Conservation (phyloP, 1,140 invertebrate genomes). For the Calycopis cecrops region DNA sequence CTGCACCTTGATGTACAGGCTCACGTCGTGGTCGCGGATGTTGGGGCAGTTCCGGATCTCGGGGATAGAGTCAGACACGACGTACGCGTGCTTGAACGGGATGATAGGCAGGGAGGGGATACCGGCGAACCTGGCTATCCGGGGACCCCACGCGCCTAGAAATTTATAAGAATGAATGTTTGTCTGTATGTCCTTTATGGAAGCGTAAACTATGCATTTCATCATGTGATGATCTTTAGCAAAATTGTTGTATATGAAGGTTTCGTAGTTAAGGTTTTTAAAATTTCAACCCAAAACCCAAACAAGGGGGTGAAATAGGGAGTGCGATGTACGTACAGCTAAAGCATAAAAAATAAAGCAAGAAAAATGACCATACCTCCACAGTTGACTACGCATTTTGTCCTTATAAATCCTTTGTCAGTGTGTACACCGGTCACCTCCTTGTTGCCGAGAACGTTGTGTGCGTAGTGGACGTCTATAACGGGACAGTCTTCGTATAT, state of each 20-base stretch:
- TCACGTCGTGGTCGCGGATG: conserved; percentile 88
- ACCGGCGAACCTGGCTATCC: conserved; percentile 82
- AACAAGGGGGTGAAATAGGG: too few species aligned
- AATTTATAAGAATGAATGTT: too few species aligned
- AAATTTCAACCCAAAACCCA: too few species aligned
- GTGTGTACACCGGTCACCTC: conserved; percentile 86
- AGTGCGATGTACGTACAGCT: background rate
- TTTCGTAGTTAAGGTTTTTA: too few species aligned
- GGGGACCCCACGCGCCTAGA: conserved; percentile 85
- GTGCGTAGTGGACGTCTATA: conserved; percentile 78
- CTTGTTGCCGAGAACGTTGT: conserved; percentile 79
- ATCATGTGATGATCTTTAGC: too few species aligned
- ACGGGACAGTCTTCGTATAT: conserved; percentile 87
- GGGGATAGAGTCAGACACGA: conserved; percentile 86
- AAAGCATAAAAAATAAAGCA: too few species aligned
- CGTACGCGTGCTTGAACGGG: conserved; percentile 92
- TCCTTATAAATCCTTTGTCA: conserved; percentile 81
- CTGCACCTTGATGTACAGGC: conserved; percentile 89
- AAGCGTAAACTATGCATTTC: too few species aligned
- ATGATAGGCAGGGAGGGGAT: conserved; percentile 82
- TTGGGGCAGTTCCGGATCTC: conserved; percentile 85
- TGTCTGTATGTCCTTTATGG: too few species aligned
- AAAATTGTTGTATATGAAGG: too few species aligned
- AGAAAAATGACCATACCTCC: conserved; percentile 68
- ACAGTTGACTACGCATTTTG: conserved; percentile 85